Evolutionary conservation across 2,797 vertebrate species (phyloP).

Genomic region (Tangara arthus): DNA sequence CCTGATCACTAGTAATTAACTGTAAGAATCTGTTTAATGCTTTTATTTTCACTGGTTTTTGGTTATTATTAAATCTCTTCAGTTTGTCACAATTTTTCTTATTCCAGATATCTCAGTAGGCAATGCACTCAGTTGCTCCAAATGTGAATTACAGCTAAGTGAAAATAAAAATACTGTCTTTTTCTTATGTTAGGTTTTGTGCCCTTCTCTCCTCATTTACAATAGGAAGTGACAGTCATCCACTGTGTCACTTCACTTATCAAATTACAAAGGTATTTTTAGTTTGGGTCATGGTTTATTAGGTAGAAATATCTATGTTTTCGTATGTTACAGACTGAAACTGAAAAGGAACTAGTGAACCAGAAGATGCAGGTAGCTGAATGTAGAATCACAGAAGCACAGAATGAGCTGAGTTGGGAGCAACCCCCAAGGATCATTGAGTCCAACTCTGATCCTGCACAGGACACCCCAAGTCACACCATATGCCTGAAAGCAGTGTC

Average conservation of each 20-base stretch:
- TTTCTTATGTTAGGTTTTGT: not conserved
- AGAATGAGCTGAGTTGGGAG: not conserved
- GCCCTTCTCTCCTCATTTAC: not conserved
- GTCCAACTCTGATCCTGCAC: not conserved
- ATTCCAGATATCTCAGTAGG: not conserved
- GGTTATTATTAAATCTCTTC: not conserved
- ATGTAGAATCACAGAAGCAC: not conserved
- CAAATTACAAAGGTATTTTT: not conserved
- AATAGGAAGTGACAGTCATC: not conserved
- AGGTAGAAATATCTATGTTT: not conserved
- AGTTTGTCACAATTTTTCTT: not conserved
- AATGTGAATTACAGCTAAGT: not conserved
- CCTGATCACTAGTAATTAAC: conserved; percentile 3
- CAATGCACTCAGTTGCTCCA: not conserved
- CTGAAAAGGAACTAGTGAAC: not conserved
- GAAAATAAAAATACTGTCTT: conserved; percentile 24
- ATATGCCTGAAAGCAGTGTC: not conserved
- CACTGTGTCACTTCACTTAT: not conserved
- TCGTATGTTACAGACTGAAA: not conserved
- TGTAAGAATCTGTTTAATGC: not conserved
- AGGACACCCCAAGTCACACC: not conserved
- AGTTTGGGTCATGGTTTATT: not conserved
- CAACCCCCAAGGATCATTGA: fast-evolving
- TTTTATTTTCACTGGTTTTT: conserved; percentile 2
- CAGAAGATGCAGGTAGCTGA: not conserved